Evolutionary conservation across 2,113 vertebrate species (phyloP).

Genomic region (Eptesicus fuscus): DNA sequence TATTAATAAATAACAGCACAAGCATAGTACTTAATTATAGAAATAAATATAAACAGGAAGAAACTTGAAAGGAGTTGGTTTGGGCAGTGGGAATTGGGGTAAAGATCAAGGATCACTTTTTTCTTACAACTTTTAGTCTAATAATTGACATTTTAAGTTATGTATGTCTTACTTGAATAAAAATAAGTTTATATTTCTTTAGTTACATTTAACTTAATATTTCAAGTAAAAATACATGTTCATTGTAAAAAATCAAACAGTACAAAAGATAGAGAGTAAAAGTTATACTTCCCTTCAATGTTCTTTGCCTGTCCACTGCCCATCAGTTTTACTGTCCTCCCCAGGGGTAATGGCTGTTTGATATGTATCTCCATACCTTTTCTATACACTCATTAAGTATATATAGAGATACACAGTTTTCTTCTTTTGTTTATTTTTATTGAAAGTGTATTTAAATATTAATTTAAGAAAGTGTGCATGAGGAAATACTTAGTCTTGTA

Average conservation of each 20-base stretch:
- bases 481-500: background rate
- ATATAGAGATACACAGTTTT: background rate
- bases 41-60: background rate
- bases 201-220: background rate
- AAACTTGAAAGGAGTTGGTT: background rate
- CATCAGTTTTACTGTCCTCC: background rate
- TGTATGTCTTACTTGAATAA: conserved; percentile 5
- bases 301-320: background rate
- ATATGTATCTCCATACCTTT: background rate
- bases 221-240: background rate
- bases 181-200: background rate
- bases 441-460: background rate
- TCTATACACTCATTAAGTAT: background rate
- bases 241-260: background rate
- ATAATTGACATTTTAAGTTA: conserved; percentile 28
- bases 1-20: conserved; percentile 1
- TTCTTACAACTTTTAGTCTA: background rate
- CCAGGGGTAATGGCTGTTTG: background rate
- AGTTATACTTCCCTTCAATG: background rate
- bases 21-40: background rate
- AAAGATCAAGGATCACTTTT: conserved; percentile 13
- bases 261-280: background rate
- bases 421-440: background rate
- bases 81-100: background rate
- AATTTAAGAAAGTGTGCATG: background rate